These are phyloP conservation scores for Melanotaenia pygmaea DNA, from an alignment of 2,797 vertebrate species.

Conservation along the genomic window DNA sequence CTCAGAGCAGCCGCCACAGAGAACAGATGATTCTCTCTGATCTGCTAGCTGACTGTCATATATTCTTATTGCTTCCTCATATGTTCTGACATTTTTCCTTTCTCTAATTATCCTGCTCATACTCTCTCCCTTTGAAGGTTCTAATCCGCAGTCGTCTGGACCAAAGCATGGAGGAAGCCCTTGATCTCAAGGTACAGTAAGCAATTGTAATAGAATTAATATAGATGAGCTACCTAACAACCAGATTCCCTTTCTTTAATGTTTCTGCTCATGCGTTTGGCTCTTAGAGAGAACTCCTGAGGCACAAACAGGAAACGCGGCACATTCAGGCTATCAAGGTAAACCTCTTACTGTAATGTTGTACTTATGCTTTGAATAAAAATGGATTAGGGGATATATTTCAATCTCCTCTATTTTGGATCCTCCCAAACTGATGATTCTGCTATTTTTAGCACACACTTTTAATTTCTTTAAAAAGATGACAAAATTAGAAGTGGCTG, in stretches of 20 bases:
- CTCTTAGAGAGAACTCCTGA: conserved; percentile 92
- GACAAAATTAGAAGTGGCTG: conserved; percentile 4
- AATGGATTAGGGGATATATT: conserved; percentile 48
- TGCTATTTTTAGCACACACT: conserved; percentile 10
- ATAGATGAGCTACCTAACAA: conserved; percentile 43
- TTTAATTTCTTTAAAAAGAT: conserved; percentile 5
- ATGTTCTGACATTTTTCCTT: conserved; percentile 56
- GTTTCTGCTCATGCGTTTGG: conserved; percentile 42
- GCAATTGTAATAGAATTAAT: conserved; percentile 60
- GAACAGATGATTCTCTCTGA: conserved; percentile 67
- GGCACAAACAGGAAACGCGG: conserved; percentile 94
- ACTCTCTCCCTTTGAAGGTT: conserved; percentile 83
- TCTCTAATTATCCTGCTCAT: conserved; percentile 64
- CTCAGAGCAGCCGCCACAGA: conserved; percentile 37
- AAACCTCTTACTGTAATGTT: conserved; percentile 63
- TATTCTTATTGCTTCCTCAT: conserved; percentile 49
- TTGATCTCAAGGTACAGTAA: conserved; percentile 92
- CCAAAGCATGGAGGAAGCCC: conserved; percentile 94
- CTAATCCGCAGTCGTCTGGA: conserved; percentile 95
- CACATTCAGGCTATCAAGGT: conserved; percentile 98
- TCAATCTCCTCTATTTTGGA: conserved; percentile 17
- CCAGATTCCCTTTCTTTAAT: conserved; percentile 24
- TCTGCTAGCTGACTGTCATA: conserved; percentile 55
- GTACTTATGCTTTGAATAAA: conserved; percentile 30
- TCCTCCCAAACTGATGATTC: conserved; percentile 4